Conservation (phyloP, 2,797 vertebrate genomes). For the Lacerta agilis region DNA sequence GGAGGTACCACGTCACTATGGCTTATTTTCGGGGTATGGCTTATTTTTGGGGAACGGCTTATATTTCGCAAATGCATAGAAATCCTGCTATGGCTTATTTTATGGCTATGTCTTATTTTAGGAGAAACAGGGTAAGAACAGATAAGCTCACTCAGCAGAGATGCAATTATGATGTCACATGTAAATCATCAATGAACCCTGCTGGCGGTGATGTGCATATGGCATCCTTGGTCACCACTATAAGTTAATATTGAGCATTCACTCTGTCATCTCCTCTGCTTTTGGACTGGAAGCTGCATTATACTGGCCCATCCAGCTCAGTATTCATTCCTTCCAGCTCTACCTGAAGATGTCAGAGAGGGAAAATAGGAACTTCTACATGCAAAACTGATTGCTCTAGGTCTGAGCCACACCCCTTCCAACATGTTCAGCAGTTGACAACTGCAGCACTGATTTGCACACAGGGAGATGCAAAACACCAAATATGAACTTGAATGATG, state of each 20-base stretch:
- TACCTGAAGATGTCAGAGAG: too few species aligned
- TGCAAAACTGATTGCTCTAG: too few species aligned
- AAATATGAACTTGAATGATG: background rate
- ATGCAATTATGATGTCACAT: conserved; percentile 12
- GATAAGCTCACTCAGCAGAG: background rate
- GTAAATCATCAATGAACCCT: conserved; percentile 7
- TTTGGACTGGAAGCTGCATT: background rate
- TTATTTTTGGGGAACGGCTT: too few species aligned
- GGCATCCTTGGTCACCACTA: background rate
- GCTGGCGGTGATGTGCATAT: background rate
- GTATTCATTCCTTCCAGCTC: too few species aligned
- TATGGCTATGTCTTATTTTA: too few species aligned
- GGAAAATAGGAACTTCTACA: too few species aligned
- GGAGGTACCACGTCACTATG: too few species aligned
- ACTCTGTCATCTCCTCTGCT: background rate
- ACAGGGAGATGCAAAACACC: background rate
- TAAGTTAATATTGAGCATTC: background rate
- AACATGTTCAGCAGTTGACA: background rate
- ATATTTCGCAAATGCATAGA: too few species aligned
- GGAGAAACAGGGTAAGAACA: too few species aligned
- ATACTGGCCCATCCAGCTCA: too few species aligned
- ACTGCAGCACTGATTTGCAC: background rate
- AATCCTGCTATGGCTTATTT: too few species aligned
- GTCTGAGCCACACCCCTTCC: background rate
- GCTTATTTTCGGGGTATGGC: too few species aligned